Evolutionary conservation across 2,113 vertebrate species (phyloP).

Genomic region (Echinops telfairi): DNA sequence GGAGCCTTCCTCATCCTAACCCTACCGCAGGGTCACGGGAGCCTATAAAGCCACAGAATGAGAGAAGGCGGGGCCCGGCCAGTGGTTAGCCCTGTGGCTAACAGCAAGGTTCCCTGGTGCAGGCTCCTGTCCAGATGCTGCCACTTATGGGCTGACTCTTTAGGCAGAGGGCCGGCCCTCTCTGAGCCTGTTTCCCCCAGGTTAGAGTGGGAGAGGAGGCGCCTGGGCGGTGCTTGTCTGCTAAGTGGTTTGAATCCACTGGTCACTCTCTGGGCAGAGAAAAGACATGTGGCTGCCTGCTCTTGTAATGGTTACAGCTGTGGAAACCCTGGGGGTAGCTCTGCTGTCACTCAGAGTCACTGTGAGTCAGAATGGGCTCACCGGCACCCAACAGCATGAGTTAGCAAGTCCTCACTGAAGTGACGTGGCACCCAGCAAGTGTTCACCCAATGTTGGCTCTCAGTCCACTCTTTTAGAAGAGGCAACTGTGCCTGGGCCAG

Average conservation of each 20-base stretch:
- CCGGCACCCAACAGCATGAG: background rate
- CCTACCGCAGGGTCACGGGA: background rate
- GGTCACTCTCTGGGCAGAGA: background rate
- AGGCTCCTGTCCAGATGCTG: background rate
- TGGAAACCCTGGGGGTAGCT: background rate
- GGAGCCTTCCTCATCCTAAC: background rate
- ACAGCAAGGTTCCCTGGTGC: background rate
- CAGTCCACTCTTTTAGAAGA: background rate
- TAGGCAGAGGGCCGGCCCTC: background rate
- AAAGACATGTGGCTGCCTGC: background rate
- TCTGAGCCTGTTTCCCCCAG: slow-evolving; percentile 2
- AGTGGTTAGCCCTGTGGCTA: rapidly evolving
- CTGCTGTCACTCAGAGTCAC: background rate
- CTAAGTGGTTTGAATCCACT: background rate
- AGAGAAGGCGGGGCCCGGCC: background rate
- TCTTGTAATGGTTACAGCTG: background rate
- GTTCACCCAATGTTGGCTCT: background rate
- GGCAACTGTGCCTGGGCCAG: background rate
- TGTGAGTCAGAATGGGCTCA: background rate
- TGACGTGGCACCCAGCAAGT: rapidly evolving
- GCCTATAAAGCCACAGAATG: background rate
- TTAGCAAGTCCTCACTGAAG: background rate
- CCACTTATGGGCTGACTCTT: background rate
- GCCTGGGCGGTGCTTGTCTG: background rate
- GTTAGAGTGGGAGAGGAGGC: background rate